These are phyloP conservation scores for Pentamera pediparva DNA, from an alignment of 53 echinoderm and acorn worm species.

Conservation along the genomic window DNA sequence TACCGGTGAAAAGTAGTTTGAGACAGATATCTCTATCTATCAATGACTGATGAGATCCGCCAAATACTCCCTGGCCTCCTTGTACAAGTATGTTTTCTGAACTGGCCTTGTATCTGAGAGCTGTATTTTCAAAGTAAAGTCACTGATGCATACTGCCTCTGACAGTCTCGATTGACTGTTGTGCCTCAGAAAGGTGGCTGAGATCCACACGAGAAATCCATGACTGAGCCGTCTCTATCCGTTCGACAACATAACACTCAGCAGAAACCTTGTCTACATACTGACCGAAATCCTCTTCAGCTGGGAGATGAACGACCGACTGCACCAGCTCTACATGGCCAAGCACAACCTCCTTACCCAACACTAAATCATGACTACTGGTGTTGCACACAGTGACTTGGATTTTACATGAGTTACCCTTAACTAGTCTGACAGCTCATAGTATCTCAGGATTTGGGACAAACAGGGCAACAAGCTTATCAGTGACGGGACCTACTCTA, in stretches of 20 bases:
- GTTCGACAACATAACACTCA: no score
- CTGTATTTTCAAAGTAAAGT: conserved; percentile 14
- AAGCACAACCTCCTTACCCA: conserved; percentile 6
- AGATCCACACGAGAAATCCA: conserved; percentile 22
- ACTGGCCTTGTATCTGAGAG: conserved; percentile 19
- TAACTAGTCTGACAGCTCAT: not conserved
- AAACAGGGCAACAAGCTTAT: conserved; percentile 11
- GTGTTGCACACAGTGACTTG: conserved; percentile 16
- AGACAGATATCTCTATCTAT: conserved; percentile 45
- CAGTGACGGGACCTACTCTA: not conserved
- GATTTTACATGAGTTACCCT: conserved; percentile 5
- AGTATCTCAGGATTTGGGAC: conserved; percentile 1
- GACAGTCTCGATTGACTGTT: conserved; percentile 48
- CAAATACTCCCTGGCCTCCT: conserved; percentile 37
- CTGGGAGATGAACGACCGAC: not conserved
- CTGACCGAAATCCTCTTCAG: not conserved
- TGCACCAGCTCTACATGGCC: conserved; percentile 4
- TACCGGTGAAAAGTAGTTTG: conserved; percentile 43
- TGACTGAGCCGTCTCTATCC: no score
- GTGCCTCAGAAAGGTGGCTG: not conserved
- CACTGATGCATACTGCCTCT: conserved; percentile 22
- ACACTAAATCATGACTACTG: conserved; percentile 8
- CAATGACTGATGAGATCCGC: conserved; percentile 27
- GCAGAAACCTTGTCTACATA: not conserved
- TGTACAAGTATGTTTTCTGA: conserved; percentile 33